Evolutionary conservation across 2,797 vertebrate species (phyloP), one percentile per base, ranked within the genome.

Genomic region (Danionella dracula): DNA sequence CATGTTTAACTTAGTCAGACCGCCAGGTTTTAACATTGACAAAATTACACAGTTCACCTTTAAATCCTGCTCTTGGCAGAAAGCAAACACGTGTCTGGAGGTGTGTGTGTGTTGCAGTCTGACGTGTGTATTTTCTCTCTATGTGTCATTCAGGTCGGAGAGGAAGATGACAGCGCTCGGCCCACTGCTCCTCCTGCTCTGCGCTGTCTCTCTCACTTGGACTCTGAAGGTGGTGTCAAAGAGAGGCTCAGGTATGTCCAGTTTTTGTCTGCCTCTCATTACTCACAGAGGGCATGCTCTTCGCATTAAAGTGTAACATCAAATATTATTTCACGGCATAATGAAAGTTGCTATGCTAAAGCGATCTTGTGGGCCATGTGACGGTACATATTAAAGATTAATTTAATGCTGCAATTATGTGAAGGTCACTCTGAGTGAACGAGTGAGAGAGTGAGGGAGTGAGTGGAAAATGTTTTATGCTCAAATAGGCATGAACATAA

Each of bases 151-250:
- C 73, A 89, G 86, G 83, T 72, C 67, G 81, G 81, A 85, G 78
- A 80, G 85, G 88, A 98, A 96, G 89, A 98, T 98, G 95, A 95
- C 93, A 93, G 89, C 88, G 90, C 90, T 91, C 79, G 92, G 92
- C 90, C 91, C 93, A 75, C 90, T 93, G 81, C 91, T 98, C 90
- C 89, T 96, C 86, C 91, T 96, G 81, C 88, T 96, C 81, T 94
- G 91, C 82, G 49, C 58, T 27, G 79, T 92, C 83, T 92, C 92
- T 70, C 85, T 97, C 78, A 89, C 92, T 82, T 91, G 89, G 84
- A 92, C 91, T 86, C 83, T 94, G 80, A 98, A 97, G 84, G 93
- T 96, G 83, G 93, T 98, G 83, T 96, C 96, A 57, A 99, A 98
- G 86, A 92, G 95, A 86, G 96, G 96, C 84, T 98, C 96, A 90